Evolutionary conservation across 2,797 vertebrate species (phyloP).

Genomic region (Platyrinchus mystaceus): DNA sequence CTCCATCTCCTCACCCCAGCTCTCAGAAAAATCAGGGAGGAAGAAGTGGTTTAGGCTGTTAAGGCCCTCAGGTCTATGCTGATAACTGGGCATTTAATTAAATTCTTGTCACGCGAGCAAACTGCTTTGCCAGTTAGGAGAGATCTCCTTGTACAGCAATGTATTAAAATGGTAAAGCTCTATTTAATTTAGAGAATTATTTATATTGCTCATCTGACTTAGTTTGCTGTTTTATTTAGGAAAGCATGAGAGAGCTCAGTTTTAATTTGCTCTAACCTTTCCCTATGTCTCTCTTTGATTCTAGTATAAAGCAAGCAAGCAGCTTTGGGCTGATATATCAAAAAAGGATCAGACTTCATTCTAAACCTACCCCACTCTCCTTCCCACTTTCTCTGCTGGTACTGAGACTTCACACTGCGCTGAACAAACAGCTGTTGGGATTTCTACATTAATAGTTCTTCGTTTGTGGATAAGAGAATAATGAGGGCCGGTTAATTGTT

Average conservation of each 20-base stretch:
- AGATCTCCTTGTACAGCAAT: slow-evolving; percentile 42
- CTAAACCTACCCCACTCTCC: neutral
- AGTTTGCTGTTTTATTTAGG: slow-evolving; percentile 68
- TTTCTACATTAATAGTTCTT: slow-evolving; percentile 23
- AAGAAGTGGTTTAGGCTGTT: neutral
- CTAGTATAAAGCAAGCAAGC: neutral
- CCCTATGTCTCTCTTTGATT: neutral
- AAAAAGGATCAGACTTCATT: slow-evolving; percentile 22
- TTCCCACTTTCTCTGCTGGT: slow-evolving; percentile 39
- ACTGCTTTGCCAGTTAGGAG: slow-evolving; percentile 54
- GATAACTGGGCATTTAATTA: slow-evolving; percentile 68
- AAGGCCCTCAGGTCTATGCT: neutral
- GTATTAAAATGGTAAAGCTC: slow-evolving; percentile 64
- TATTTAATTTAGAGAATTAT: slow-evolving; percentile 65
- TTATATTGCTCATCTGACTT: slow-evolving; percentile 66
- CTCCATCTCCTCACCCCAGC: neutral
- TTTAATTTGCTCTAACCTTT: slow-evolving; percentile 66
- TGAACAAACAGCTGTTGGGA: slow-evolving; percentile 48
- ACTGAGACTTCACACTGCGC: slow-evolving; percentile 11
- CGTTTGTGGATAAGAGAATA: neutral
- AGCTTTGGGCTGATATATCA: slow-evolving; percentile 12
- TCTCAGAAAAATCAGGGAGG: neutral
- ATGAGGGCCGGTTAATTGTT: slow-evolving; percentile 18
- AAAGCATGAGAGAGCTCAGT: slow-evolving; percentile 64
- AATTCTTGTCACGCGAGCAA: slow-evolving; percentile 57